phyloP scores from a whole-genome alignment of 2,888 invertebrate species.

The Drosophila prolongata region DNA sequence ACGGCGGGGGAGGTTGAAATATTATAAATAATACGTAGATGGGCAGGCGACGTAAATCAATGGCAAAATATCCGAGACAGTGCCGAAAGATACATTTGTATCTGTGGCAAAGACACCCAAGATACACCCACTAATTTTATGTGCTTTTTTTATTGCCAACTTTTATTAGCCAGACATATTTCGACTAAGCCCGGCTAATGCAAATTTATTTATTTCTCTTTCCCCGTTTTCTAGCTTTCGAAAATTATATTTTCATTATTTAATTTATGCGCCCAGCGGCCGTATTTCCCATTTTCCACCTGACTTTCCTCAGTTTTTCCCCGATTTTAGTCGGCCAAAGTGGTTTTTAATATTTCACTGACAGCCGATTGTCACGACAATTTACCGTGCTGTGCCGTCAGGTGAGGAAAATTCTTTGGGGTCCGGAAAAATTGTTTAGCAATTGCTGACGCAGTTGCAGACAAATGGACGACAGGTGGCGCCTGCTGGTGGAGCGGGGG shows the following conservation, averaged over 20 bases:
- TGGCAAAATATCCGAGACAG: conserved; percentile 52
- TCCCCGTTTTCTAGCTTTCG: conserved; percentile 4
- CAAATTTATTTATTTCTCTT: conserved; percentile 70
- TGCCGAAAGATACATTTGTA: conserved; percentile 54
- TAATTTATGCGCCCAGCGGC: conserved; percentile 59
- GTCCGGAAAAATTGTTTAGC: conserved; percentile 48
- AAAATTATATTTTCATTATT: conserved; percentile 50
- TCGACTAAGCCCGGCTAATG: conserved; percentile 73
- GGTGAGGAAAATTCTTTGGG: conserved; percentile 55
- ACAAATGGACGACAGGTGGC: conserved; percentile 76
- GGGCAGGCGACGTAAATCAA: conserved; percentile 58
- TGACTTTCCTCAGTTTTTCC: conserved; percentile 48
- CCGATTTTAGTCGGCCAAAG: conserved; percentile 68
- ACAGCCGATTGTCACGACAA: conserved; percentile 77
- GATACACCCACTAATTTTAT: conserved; percentile 70
- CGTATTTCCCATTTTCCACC: conserved; percentile 34
- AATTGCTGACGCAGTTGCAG: conserved; percentile 68
- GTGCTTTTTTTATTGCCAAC: conserved; percentile 73
- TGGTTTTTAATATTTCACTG: conserved; percentile 80
- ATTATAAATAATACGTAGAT: conserved; percentile 70
- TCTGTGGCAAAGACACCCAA: conserved; percentile 12
- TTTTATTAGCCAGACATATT: conserved; percentile 78
- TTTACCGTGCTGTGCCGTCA: conserved; percentile 33
- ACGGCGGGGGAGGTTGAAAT: conserved; percentile 9
- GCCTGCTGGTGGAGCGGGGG: conserved; percentile 34